phyloP scores from a whole-genome alignment of 1,140 invertebrate species.

The Euura lappo region DNA sequence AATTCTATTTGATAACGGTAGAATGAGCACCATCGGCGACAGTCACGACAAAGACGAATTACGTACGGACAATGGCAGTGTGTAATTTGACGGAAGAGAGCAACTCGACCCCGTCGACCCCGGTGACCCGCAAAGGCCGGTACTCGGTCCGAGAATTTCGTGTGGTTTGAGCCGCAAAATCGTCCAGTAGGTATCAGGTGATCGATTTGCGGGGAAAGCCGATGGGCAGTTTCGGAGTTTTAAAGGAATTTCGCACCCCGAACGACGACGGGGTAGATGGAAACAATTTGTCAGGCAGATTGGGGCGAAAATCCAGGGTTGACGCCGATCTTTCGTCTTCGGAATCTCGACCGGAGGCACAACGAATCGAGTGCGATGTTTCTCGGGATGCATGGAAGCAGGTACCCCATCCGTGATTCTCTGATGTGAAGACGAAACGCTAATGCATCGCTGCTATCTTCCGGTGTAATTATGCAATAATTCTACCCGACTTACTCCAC shows the following conservation, averaged over 20 bases:
- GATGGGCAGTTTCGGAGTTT: conserved; percentile 13
- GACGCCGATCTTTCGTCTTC: background rate
- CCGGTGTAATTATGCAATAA: too few relatives aligned
- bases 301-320: background rate
- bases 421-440: too few relatives aligned
- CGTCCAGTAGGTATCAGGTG: background rate
- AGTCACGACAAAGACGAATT: background rate
- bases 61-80: conserved; percentile 1
- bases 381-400: background rate
- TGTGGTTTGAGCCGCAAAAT: background rate
- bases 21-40: background rate
- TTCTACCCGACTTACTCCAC: too few relatives aligned
- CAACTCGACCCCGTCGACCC: background rate
- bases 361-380: too few relatives aligned
- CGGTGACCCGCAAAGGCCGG: background rate
- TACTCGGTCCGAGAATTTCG: background rate
- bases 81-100: conserved; percentile 5
- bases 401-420: too few relatives aligned
- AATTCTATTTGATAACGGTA: too few relatives aligned
- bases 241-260: conserved; percentile 8
- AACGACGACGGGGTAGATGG: background rate
- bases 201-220: background rate
- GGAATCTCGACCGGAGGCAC: too few relatives aligned
- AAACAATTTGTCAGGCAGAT: conserved; percentile 3
- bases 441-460: too few relatives aligned